Evolutionary conservation across 2,797 vertebrate species (phyloP).

Genomic region (Micrastur ruficollis): DNA sequence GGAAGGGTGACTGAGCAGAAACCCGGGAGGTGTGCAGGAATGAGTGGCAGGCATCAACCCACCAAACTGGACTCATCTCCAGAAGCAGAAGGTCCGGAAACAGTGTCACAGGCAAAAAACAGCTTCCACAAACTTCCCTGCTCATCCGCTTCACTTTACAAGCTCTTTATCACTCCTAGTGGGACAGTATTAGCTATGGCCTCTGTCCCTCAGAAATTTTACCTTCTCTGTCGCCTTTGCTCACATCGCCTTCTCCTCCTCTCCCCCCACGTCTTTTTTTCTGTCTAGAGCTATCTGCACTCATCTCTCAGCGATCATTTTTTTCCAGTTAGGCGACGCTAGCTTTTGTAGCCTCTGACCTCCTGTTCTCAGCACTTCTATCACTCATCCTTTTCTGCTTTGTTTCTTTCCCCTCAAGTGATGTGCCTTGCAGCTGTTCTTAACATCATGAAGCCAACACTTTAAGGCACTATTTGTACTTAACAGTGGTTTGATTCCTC

Average conservation of each 20-base stretch:
- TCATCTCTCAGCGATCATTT: background rate
- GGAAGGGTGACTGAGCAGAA: background rate
- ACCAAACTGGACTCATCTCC: background rate
- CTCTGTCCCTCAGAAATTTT: background rate
- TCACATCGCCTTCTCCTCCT: background rate
- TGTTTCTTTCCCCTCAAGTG: background rate
- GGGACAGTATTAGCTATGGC: background rate
- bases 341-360: background rate
- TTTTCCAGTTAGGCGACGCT: background rate
- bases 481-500: background rate
- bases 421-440: background rate
- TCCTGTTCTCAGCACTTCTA: background rate
- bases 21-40: background rate
- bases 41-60: rapidly evolving
- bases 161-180: background rate
- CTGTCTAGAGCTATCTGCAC: background rate
- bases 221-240: background rate
- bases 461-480: background rate
- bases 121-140: background rate
- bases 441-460: background rate
- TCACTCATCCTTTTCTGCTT: background rate
- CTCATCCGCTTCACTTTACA: background rate
- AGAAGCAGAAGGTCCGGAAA: background rate
- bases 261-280: background rate
- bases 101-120: rapidly evolving